Evolutionary conservation across 2,888 invertebrate species (phyloP), one percentile per base, ranked within the genome.

Genomic region (Listrodromus nycthemerus): DNA sequence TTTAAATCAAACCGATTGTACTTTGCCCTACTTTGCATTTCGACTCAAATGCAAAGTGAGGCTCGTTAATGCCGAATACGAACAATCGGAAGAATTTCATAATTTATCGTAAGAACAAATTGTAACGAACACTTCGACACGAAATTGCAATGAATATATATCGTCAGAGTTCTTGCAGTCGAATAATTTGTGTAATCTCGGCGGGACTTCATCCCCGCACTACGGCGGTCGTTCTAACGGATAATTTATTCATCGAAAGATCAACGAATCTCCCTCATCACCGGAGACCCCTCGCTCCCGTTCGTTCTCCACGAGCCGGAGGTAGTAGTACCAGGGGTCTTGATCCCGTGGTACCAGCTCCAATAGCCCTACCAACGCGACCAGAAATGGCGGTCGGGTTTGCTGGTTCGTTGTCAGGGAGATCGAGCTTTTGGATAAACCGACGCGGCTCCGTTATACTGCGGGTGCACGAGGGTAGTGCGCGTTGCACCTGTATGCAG

Each of bases 171-270:
- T 65, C 50, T 70, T 24, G 67, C 52, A 52, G 33, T 65, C 80
- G 73, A 74, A 80, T 76, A 77, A 70, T 84, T 84, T 58, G 67
- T 50, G 66, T 80, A 80, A 84, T 82, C 80, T 77, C 65, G 37
- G 69, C 52, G 65, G 66, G 45, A 19, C 48, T 58, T 0, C 55
- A 4, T 55, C 55, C 71, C 27, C 33, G 13, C 50, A 33, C 65
- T 24, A 63, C 50, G 45, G 76, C 52, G 58, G 67, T 67, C 67
- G 67, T 80, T 27, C 63, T 63, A 52, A 27, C 61, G 77, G 84
- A 81, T 84, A 84, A 84, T 84, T 85, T 82, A 82, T 85, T 85
- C 85, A 85, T 82, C 77, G 80, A 82, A 82, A 85, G 82, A 85
- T 85, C 85, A 82, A 80, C 85, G 73, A 74, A 80, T 83, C 79